Evolutionary conservation across 2,113 vertebrate genomes (phyloP), one percentile per base, ranked within the genome.

Genomic region (Nansenia antarctica): DNA sequence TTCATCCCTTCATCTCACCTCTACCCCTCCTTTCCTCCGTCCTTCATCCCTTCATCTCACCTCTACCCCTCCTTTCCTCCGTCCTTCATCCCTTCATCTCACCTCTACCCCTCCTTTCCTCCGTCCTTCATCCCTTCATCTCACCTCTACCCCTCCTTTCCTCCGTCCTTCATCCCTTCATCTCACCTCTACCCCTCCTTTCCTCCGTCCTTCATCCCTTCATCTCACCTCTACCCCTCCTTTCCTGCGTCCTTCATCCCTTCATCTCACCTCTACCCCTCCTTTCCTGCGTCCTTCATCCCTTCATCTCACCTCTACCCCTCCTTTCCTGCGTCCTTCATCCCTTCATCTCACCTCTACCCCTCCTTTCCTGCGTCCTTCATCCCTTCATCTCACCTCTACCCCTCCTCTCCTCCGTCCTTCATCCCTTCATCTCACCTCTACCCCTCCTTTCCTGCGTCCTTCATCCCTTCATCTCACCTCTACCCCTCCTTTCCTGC

Each of bases 171-270:
- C 52, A 7, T 24, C 22, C 52, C 27, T 22, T 24, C 14, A 54
- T 64, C 53, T 64, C 62, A n/a, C 35, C 32, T 61, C 53, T 31
- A 34, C 47, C 31, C 37, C 22, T 55, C 30, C 18, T 49, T 66
- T 18, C 14, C 55, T 30, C 5, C 15, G n/a, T n/a, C 15, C 45
- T 47, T 3, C 15, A 5, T 47, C 15, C 15, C 45, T 34, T 20
- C 29, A 3, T 20, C n/a, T 20, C 49, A n/a, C n/a, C n/a, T n/a
- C n/a, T n/a, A 42, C 14, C 39, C 42, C 45, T 2, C 3, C 14
- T 20, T 20, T 2, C 5, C 7, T 49, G 7, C 20, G 6, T 53
- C 31, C 3, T 12, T 20, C 8, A 18, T 7, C 52, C n/a, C 22
- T 54, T 22, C 1, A 3, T 18, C 3, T 47, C 45, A 11, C 45